Percentiles rank a stretch among this genome's conserved stretches.
phyloP scores from a whole-genome alignment of 92 coral and sea anemone genomes.

The Metridium senile region DNA sequence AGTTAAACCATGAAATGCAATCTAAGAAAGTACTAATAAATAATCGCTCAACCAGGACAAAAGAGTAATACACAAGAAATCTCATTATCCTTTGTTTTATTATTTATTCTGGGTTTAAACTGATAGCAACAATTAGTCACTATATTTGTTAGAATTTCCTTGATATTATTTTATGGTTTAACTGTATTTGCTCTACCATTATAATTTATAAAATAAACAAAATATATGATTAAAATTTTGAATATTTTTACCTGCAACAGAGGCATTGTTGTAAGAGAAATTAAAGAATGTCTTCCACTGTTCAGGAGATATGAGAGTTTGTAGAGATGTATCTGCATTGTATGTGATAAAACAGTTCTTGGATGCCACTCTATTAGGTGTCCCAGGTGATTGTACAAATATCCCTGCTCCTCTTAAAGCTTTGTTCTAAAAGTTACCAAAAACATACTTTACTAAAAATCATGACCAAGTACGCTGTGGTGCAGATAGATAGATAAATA shows the following conservation, averaged over 20 bases:
- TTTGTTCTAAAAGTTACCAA: conserved; percentile 21
- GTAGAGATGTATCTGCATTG: conserved; percentile 32
- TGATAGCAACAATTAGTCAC: too few relatives aligned
- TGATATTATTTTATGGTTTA: too few relatives aligned
- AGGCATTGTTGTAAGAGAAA: conserved; percentile 53
- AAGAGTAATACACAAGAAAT: too few relatives aligned
- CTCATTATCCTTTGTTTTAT: too few relatives aligned
- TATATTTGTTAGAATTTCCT: too few relatives aligned
- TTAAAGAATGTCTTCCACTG: conserved; percentile 52
- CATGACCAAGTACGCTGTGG: background rate
- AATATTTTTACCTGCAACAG: conserved; percentile 40
- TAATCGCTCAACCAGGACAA: too few relatives aligned
- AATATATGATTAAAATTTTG: background rate
- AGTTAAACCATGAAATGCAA: too few relatives aligned
- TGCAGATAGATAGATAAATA: too few relatives aligned
- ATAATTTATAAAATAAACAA: too few relatives aligned
- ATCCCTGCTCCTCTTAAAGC: conserved; percentile 52
- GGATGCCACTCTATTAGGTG: conserved; percentile 59
- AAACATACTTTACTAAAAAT: background rate
- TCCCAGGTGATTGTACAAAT: conserved; percentile 46
- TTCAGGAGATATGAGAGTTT: conserved; percentile 48
- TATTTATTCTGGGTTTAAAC: too few relatives aligned
- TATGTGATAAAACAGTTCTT: conserved; percentile 59
- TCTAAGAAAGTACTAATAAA: too few relatives aligned
- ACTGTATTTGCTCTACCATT: too few relatives aligned